phyloP scores from a whole-genome alignment of 2,113 vertebrate genomes.

The Hippocampus barbouri region DNA sequence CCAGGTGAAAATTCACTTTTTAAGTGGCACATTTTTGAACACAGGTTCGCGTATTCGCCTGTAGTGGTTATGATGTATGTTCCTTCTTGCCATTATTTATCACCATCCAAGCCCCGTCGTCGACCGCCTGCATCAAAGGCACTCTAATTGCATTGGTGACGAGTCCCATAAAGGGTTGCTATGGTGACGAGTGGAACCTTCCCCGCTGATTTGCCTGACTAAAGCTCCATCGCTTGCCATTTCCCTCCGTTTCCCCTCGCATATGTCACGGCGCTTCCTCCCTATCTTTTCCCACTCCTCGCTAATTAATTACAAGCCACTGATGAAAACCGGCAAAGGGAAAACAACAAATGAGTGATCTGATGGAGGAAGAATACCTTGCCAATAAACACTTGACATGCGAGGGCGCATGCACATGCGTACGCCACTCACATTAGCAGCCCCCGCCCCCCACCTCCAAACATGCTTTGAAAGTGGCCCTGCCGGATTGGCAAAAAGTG shows the following conservation, averaged over 20 bases:
- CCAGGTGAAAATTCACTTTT: neutral
- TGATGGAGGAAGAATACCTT: conserved; percentile 35
- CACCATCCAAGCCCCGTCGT: conserved; percentile 54
- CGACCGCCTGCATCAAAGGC: conserved; percentile 63
- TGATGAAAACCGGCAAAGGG: conserved; percentile 23
- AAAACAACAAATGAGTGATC: conserved; percentile 32
- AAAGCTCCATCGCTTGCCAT: conserved; percentile 34
- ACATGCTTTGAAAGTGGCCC: conserved; percentile 11
- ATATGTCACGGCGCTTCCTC: conserved; percentile 51
- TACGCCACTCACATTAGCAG: neutral
- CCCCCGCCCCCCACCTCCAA: neutral
- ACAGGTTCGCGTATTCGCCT: conserved; percentile 35
- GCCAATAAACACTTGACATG: conserved; percentile 43
- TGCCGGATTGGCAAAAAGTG: conserved; percentile 23
- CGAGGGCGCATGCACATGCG: conserved; percentile 3
- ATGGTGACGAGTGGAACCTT: conserved; percentile 72
- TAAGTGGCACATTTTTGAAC: neutral
- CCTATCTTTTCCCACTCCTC: conserved; percentile 45
- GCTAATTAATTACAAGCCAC: conserved; percentile 1
- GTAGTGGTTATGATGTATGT: conserved; percentile 40
- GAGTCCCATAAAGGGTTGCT: conserved; percentile 74
- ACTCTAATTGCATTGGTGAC: conserved; percentile 73
- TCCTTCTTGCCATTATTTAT: conserved; percentile 62
- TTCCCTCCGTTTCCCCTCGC: conserved; percentile 33
- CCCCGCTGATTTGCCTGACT: conserved; percentile 43